Evolutionary conservation across 1,140 invertebrate species (phyloP), one percentile per base, ranked within the genome.

Genomic region (Euura lappo): DNA sequence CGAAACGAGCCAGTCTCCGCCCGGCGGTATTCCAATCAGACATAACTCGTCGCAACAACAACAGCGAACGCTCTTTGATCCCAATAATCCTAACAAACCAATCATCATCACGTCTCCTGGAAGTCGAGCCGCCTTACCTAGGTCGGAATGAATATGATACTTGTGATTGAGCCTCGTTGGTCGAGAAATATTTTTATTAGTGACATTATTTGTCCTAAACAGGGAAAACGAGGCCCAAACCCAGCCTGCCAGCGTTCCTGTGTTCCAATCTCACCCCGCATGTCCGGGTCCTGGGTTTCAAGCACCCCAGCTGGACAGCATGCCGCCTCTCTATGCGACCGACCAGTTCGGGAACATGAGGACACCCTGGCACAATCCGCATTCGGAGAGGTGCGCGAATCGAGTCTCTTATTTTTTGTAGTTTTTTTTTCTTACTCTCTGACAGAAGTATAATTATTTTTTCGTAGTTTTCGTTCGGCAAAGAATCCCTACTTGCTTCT

Each of bases 1-100:
- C 3, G 86, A 88, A 69, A 78, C 10, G 42, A 84, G 73, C 74
- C 84, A 83, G 68, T 74, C 80, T 28, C 79, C 81, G 68, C 72
- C 75, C 66, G 78, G 67, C 72, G 71, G 77, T n/a, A 72, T 77
- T 60, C 77, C 78, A 71, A 76, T 76, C 65, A 75, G 76, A 60
- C 80, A 76, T 69, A 68, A 28, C 42, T 70, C 68, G 44, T 10
- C 71, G 7, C 80, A 80, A 44, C 84, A 84, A 70, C 84, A 84
- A 70, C 88, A 89, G 76, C 89, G 89, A 79, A 90, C 87, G 6
- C 79, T 93, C 11, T 93, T 90, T 81, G 91, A 93, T 84, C 92
- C 91, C 3, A 91, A 92, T 76, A 93, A 93, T 86, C 93, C 93
- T 2, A 89, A 89, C 75, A 93, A 91, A 84, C 92, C 92, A 13